Conservation (phyloP, 2,888 invertebrate genomes). For the Aethes cnicana region DNA sequence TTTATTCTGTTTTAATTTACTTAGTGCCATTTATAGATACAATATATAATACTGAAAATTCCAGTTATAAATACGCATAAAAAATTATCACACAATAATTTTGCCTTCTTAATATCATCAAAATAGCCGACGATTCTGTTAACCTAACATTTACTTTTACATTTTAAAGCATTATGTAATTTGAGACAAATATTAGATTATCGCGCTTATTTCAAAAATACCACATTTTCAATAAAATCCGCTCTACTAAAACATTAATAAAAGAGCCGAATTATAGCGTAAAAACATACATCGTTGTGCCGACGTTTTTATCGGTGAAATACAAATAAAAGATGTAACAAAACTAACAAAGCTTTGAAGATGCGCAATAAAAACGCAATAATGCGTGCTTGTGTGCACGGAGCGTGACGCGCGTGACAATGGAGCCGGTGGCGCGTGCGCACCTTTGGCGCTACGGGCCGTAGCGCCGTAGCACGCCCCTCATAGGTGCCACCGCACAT, state of each 20-base stretch:
- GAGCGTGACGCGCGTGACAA: slow-evolving; percentile 72
- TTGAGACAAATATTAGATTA: not conserved
- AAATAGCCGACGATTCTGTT: no score
- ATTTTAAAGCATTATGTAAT: no score
- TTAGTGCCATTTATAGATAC: no score
- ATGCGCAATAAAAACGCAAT: slow-evolving; percentile 80
- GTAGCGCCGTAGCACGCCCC: slow-evolving; percentile 27
- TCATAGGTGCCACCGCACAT: slow-evolving; percentile 14
- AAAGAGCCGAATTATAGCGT: slow-evolving; percentile 67
- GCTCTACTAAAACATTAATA: slow-evolving; percentile 32
- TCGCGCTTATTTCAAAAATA: slow-evolving; percentile 6
- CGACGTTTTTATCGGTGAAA: slow-evolving; percentile 69
- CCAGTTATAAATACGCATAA: no score
- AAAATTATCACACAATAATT: no score
- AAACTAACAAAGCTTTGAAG: slow-evolving; percentile 76
- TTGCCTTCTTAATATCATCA: no score
- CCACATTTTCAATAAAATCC: no score
- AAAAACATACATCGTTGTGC: slow-evolving; percentile 73
- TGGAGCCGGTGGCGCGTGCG: slow-evolving; percentile 71
- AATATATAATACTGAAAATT: no score
- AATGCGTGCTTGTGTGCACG: slow-evolving; percentile 64
- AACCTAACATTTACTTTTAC: no score
- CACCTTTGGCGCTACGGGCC: slow-evolving; percentile 51
- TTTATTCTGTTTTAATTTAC: no score
- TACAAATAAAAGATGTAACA: slow-evolving; percentile 66